Percentiles rank a stretch among this genome's conserved stretches.
These are phyloP conservation scores for Pemphigus obesinymphae DNA, from an alignment of 1,140 invertebrate genomes.

Conservation along the genomic window DNA sequence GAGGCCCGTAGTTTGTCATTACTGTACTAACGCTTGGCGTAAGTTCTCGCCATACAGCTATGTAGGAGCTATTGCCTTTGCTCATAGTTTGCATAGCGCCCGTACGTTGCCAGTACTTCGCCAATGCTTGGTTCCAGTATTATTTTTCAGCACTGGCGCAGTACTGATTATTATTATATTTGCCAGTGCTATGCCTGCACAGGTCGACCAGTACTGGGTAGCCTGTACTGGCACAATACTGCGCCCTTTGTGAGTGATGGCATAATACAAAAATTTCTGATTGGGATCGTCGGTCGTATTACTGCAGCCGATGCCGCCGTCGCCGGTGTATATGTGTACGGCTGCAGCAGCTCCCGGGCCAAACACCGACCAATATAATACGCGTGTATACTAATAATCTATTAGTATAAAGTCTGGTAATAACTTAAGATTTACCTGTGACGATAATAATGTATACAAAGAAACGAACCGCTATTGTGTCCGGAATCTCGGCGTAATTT, in stretches of 20 bases:
- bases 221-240: too few relatives aligned
- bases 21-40: too few relatives aligned
- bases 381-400: conserved; percentile 15
- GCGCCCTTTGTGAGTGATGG: too few relatives aligned
- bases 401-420: conserved; percentile 28
- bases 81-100: too few relatives aligned
- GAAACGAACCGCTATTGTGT: conserved; percentile 40
- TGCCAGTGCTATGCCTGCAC: too few relatives aligned
- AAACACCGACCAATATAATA: conserved; percentile 1
- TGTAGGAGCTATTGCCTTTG: too few relatives aligned
- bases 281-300: background rate
- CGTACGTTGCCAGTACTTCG: too few relatives aligned
- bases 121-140: too few relatives aligned
- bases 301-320: background rate
- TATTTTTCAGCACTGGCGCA: background rate
- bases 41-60: too few relatives aligned
- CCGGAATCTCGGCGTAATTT: conserved; percentile 23
- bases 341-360: background rate
- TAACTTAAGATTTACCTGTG: conserved; percentile 38
- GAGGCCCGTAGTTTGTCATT: too few relatives aligned
- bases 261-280: too few relatives aligned
- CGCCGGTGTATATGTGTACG: background rate
- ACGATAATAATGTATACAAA: conserved; percentile 32
- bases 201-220: too few relatives aligned
- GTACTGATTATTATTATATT: background rate